Conservation (phyloP, 2,888 invertebrate genomes). For the Melitaea athalia region DNA sequence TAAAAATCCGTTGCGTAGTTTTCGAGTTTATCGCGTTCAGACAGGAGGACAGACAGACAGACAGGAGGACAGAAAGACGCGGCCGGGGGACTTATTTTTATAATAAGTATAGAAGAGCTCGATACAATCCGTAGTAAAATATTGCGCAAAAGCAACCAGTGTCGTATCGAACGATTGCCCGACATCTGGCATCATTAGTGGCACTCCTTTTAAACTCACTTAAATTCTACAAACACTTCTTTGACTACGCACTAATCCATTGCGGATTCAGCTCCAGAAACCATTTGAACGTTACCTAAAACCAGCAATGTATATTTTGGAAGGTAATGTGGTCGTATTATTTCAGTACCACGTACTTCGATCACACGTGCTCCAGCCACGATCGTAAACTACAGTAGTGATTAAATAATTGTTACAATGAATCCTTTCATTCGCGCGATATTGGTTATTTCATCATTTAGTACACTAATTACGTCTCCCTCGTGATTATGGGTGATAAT, state of each 20-base stretch:
- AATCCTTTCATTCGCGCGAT: conserved; percentile 5
- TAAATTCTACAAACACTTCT: conserved; percentile 1
- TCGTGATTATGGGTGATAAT: conserved; percentile 7
- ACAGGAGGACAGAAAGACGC: no score
- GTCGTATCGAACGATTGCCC: conserved; percentile 51
- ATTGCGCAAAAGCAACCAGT: conserved; percentile 57
- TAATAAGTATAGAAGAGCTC: no score
- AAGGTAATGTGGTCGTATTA: neutral
- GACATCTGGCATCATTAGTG: conserved; percentile 53
- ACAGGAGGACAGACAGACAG: no score
- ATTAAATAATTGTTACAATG: conserved; percentile 12
- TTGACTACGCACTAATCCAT: neutral
- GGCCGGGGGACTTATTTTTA: no score
- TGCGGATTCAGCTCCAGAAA: neutral
- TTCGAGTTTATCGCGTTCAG: no score
- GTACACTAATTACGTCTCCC: conserved; percentile 6
- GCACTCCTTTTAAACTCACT: conserved; percentile 13
- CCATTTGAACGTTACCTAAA: neutral
- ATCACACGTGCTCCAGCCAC: conserved; percentile 11
- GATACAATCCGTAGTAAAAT: conserved; percentile 29
- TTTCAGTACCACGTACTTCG: neutral
- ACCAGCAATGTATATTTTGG: neutral
- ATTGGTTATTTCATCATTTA: conserved; percentile 11
- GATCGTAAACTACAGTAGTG: conserved; percentile 13
- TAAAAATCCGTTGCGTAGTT: no score